Base-by-base conservation (phyloP, 2,888 invertebrate genomes). In the Zygaena filipendulae region DNA sequence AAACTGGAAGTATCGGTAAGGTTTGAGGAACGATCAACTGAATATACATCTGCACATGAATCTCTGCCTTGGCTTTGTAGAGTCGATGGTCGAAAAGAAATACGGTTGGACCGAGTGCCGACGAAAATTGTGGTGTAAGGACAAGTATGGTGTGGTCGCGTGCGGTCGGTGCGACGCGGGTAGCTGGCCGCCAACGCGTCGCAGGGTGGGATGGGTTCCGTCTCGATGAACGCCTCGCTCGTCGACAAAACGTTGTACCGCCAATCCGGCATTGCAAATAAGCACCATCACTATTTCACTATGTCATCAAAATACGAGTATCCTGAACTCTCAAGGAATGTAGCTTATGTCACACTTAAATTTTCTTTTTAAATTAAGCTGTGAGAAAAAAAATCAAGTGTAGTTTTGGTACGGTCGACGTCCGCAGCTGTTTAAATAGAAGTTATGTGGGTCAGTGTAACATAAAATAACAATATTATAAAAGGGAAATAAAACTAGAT, bases 211-310 rank as follows among this genome's bases (percentile, higher is more conserved):
- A 49, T 53, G 23, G 54, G 60, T 35, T 63, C 67, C 35, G 57
- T 60, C 40, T 69, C 63, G 40, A 74, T 62, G 47, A 68, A 77
- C 47, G 79, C 79, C 61, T 80, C 81, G 58, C 72, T 79, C 49
- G 81, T 77, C 44, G 80, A 80, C 49, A 81, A 59, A 49, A 81
- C 77, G 62, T 81, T 81, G 69, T 80, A 77, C 45, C 81, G 72
- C 81, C 81, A 81, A 57, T 80, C 80, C 45, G 81, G 80, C 81
- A 81, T 81, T 47, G 59, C 70, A 54, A 45, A 58, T 48, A 45
- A 53, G 47, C 55, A 68, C 58, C 72, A 75, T 74, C 62, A 74
- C 75, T 68, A 51, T 51, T 47, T 41, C 38, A 28, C 37, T 34
- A 21, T 20, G 16, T 27, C 38, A 38, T 36, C 36, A 40, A 37